phyloP scores from a whole-genome alignment of 2,113 vertebrate genomes.

The Forbesichthys agassizii region DNA sequence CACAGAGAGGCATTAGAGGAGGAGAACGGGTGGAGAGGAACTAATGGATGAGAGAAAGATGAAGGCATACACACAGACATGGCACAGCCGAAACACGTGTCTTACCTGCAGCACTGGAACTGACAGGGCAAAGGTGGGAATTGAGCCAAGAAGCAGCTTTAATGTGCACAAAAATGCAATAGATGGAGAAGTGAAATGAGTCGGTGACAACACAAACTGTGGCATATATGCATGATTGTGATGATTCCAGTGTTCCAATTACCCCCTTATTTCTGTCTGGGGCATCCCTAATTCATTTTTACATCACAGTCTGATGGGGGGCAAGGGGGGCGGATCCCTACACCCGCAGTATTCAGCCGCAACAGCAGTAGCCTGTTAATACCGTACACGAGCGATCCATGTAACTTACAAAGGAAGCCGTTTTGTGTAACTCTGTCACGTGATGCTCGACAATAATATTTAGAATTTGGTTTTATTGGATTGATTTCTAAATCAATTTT shows the following conservation, averaged over 20 bases:
- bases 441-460: too few relatives aligned
- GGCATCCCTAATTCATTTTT: too few relatives aligned
- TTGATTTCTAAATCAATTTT: too few relatives aligned
- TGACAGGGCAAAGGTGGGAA: constrained; percentile 87
- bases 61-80: constrained; percentile 17
- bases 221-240: constrained; percentile 17
- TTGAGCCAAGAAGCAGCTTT: constrained; percentile 83
- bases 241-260: neutral
- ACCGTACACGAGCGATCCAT: too few relatives aligned
- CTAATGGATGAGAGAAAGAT: constrained; percentile 19
- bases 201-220: constrained; percentile 35
- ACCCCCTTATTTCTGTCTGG: too few relatives aligned
- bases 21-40: neutral
- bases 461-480: too few relatives aligned
- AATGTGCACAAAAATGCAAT: constrained; percentile 67
- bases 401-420: too few relatives aligned
- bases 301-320: too few relatives aligned
- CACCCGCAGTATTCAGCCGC: too few relatives aligned
- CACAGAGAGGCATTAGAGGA: constrained; percentile 61
- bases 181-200: constrained; percentile 64
- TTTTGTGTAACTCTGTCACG: too few relatives aligned
- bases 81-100: constrained; percentile 7
- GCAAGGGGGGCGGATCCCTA: too few relatives aligned
- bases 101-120: constrained; percentile 88
- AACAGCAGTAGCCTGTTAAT: too few relatives aligned